These are phyloP conservation scores for Sebastes elongatus DNA, from an alignment of 2,797 vertebrate species.

Conservation along the genomic window DNA sequence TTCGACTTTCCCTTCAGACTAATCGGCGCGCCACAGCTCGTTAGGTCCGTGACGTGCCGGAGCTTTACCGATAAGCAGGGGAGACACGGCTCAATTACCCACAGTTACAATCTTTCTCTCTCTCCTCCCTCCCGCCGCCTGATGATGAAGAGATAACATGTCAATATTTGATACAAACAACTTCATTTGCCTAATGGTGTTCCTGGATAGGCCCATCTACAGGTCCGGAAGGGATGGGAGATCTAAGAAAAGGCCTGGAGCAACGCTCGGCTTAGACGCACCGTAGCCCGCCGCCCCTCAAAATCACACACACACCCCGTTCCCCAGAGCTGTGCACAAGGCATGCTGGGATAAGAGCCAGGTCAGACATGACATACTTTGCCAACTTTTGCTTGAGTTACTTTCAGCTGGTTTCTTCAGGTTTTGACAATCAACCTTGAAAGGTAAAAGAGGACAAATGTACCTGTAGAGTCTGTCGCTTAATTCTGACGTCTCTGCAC, in stretches of 20 bases:
- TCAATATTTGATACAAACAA: slow-evolving; percentile 85
- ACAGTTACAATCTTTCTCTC: slow-evolving; percentile 81
- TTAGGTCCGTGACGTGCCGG: slow-evolving; percentile 82
- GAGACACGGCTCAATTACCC: slow-evolving; percentile 84
- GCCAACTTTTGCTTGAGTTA: slow-evolving; percentile 39
- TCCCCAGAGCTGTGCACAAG: slow-evolving; percentile 33
- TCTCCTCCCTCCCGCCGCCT: slow-evolving; percentile 64
- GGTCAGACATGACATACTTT: slow-evolving; percentile 45
- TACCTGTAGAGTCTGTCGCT: background rate
- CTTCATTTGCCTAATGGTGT: slow-evolving; percentile 80
- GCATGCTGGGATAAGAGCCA: slow-evolving; percentile 39
- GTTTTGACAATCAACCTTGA: slow-evolving; percentile 1
- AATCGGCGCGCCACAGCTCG: slow-evolving; percentile 83
- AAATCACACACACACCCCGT: slow-evolving; percentile 13
- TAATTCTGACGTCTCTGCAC: background rate
- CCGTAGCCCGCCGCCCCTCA: slow-evolving; percentile 30
- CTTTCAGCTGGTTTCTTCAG: slow-evolving; percentile 9
- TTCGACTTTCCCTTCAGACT: slow-evolving; percentile 82
- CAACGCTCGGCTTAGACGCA: slow-evolving; percentile 48
- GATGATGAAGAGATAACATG: slow-evolving; percentile 81
- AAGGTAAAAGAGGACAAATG: background rate
- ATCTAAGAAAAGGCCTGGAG: slow-evolving; percentile 77
- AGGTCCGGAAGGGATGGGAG: slow-evolving; percentile 70
- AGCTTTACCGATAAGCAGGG: slow-evolving; percentile 82
- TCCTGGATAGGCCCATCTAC: slow-evolving; percentile 77